These are phyloP conservation scores for Aradus depressus DNA, from an alignment of 2,888 invertebrate genomes.

Conservation along the genomic window DNA sequence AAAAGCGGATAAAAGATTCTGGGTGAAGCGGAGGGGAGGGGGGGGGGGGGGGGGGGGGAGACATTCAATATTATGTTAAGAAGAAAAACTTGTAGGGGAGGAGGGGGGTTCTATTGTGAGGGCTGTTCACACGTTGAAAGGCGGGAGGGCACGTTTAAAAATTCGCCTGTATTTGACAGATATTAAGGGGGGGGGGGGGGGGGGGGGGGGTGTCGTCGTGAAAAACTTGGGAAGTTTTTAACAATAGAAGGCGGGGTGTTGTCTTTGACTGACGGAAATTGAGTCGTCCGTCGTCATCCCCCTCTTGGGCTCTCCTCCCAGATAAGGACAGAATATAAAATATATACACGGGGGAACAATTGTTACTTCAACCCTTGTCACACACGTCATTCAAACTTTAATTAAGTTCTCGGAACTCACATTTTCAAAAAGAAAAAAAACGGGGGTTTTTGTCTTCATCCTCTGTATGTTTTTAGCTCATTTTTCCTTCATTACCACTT, in stretches of 20 bases:
- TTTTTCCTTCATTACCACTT: no score
- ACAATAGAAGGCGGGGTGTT: slow-evolving; percentile 10
- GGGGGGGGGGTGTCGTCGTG: slow-evolving; percentile 15
- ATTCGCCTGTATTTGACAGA: slow-evolving; percentile 27
- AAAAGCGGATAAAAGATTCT: slow-evolving; percentile 1
- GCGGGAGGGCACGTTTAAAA: slow-evolving; percentile 21
- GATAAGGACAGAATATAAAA: slow-evolving; percentile 13
- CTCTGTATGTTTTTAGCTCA: no score
- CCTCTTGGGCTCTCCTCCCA: not conserved
- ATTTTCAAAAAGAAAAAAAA: no score
- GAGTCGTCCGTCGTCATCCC: slow-evolving; percentile 5
- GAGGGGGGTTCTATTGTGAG: slow-evolving; percentile 2
- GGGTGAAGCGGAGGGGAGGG: not conserved
- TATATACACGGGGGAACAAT: slow-evolving; percentile 8
- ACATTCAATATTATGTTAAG: slow-evolving; percentile 22
- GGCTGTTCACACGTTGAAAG: slow-evolving; percentile 7
- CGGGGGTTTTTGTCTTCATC: no score
- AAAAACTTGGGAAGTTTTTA: slow-evolving; percentile 11
- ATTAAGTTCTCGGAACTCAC: not conserved
- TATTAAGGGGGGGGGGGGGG: slow-evolving; percentile 26
- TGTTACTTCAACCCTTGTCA: not conserved
- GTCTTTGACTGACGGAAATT: slow-evolving; percentile 20
- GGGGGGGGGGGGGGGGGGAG: not conserved
- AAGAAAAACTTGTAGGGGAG: slow-evolving; percentile 15
- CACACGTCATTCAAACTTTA: not conserved